Evolutionary conservation across 2,113 vertebrate genomes (phyloP), one percentile per base, ranked within the genome.

Genomic region (Myiozetetes cayanensis): DNA sequence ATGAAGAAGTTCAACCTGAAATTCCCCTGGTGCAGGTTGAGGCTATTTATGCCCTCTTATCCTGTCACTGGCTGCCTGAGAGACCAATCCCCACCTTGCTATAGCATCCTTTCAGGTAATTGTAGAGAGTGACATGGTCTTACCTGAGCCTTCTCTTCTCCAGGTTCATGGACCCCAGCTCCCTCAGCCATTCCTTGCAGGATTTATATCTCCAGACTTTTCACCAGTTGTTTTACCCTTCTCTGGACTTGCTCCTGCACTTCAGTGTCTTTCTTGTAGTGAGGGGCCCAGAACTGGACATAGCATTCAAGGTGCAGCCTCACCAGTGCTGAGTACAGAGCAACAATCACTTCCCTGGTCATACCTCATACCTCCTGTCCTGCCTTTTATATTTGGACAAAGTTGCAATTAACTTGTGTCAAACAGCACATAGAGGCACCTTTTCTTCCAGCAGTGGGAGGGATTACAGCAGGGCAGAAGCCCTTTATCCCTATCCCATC

Each of bases 61-160:
- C 8, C 41, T 47, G 2, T 47, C 0, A 0, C 62, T 75, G 28
- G 4, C n/a, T 25, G 24, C n/a, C 17, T 76, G n/a, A 14, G 25
- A 70, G 21, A 27, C 47, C 27, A 21, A 49, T 17, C 4, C 18
- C 8, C 31, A 41, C 18, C 14, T 20, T 22, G 30, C 35, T 62
- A 5, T 18, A 23, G 9, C 21, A 12, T 62, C 12, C 9, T 55
- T 25, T 76, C 71, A 35, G 30, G 17, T 31, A 27, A 14, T 14
- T 31, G 28, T 31, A 31, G 39, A 47, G 71, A 27, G 30, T 27
- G 5, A 62, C 31, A 30, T 41, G 24, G 14, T 55, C 31, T 76
- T 76, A 35, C n/a, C 63, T 47, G 62, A 70, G n/a, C 55, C 14
- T 35, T 55, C n/a, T 67, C 39, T 61, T n/a, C n/a, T 47, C 16